phyloP scores from a whole-genome alignment of 2,888 invertebrate species.

The Euzophera pinguis region DNA sequence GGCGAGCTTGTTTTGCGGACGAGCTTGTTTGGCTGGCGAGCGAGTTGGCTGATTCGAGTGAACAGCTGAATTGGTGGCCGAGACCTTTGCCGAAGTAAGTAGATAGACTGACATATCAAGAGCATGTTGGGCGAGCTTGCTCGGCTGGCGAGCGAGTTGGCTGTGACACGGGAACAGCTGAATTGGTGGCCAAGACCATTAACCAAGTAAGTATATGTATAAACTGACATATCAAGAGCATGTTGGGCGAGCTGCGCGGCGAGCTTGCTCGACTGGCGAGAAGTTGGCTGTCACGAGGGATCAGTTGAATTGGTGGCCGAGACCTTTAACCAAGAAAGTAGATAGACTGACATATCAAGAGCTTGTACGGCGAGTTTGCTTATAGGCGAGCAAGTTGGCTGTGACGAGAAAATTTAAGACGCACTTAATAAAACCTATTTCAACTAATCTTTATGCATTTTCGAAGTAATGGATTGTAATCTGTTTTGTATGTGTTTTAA shows the following conservation, averaged over 20 bases:
- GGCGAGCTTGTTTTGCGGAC: no score
- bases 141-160: slow-evolving; percentile 35
- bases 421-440: no score
- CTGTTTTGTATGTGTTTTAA: no score
- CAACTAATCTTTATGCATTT: no score
- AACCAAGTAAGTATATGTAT: slow-evolving; percentile 43
- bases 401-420: no score
- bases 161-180: no score
- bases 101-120: slow-evolving; percentile 18
- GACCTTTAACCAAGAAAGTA: slow-evolving; percentile 53
- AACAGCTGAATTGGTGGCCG: slow-evolving; percentile 64
- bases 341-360: no score
- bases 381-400: not conserved
- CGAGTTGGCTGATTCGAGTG: slow-evolving; percentile 14
- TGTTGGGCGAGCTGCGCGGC: slow-evolving; percentile 31
- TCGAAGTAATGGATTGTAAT: no score
- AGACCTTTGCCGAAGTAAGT: slow-evolving; percentile 54
- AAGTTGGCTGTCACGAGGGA: slow-evolving; percentile 39
- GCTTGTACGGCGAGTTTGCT: no score
- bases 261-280: slow-evolving; percentile 30
- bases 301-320: slow-evolving; percentile 62
- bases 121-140: slow-evolving; percentile 29
- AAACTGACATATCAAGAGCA: no score
- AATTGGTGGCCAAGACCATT: slow-evolving; percentile 64
- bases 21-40: not conserved